Evolutionary conservation across 2,113 vertebrate genomes (phyloP), one percentile per base, ranked within the genome.

Genomic region (Asarcornis scutulata): DNA sequence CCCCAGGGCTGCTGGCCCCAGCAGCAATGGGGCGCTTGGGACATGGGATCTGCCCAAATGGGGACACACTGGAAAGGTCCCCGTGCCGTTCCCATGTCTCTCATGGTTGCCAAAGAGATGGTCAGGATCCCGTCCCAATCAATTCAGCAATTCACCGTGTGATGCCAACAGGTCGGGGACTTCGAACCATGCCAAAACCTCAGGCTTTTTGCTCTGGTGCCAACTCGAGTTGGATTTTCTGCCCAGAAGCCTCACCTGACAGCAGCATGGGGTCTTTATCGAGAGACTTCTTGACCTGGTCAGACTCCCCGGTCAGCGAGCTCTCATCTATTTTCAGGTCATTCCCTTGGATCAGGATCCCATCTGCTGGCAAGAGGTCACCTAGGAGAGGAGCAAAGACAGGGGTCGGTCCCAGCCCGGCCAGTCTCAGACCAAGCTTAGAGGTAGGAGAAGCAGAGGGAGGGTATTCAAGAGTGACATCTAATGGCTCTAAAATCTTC

Each of bases 261-360:
- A 99, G 98, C 86, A 99, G 97, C 99, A 99, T 99, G 75, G 99
- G 99, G 96, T 99, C 99, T 91, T 99, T 99, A 9, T 99, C 99
- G 94, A 99, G 46, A 1, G 98, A 99, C 91, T 99, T 99, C 95
- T 98, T 99, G 83, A 99, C 99, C 14, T 99, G 99, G 95, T 99
- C 99, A 0, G 99, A 99, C 91, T 99, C 99, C 75, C 99, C 99
- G 0, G 99, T 99, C 96, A 99, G 98, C 1, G 99, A 99, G 95
- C 99, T 99, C 97, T 99, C 99, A 0, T 99, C 99, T 29, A 99
- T 99, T 96, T 99, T 99, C 96, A 99, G 97, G 96, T 99, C 99
- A 11, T 99, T 99, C 42, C 99, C 99, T 93, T 99, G 99, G 94
- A 99, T 99, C 95, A 99, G 97, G 94, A 99, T 97, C 16, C 99